phyloP scores from a whole-genome alignment of 1,140 invertebrate genomes.

The Macrobrachium nipponense region DNA sequence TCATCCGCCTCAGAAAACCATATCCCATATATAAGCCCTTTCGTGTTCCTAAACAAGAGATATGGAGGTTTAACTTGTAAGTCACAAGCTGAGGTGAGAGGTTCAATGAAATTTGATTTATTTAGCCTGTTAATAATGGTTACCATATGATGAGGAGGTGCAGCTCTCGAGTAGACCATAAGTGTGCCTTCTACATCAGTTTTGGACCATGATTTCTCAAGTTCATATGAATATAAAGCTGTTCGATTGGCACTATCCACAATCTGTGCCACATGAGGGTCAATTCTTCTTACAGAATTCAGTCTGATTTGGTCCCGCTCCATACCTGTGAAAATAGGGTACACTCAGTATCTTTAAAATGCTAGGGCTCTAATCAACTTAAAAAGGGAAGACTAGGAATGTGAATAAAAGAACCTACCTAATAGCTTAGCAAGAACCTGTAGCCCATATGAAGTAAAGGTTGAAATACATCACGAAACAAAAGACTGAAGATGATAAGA shows the following conservation, averaged over 20 bases:
- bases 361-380: not conserved
- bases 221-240: constrained; percentile 61
- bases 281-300: constrained; percentile 57
- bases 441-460: too few relatives aligned
- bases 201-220: constrained; percentile 61
- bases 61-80: constrained; percentile 64
- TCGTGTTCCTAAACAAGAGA: constrained; percentile 58
- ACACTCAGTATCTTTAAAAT: constrained; percentile 6
- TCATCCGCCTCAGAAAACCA: constrained; percentile 63
- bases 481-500: too few relatives aligned
- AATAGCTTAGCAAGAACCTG: too few relatives aligned
- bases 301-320: constrained; percentile 60
- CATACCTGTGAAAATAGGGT: constrained; percentile 53
- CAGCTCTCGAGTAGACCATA: constrained; percentile 61
- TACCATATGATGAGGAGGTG: constrained; percentile 62
- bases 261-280: constrained; percentile 58
- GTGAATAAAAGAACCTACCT: not conserved
- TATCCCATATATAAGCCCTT: constrained; percentile 62
- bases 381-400: not conserved
- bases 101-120: constrained; percentile 62
- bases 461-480: too few relatives aligned
- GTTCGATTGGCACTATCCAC: constrained; percentile 59
- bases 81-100: constrained; percentile 60
- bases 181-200: constrained; percentile 63
- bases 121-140: constrained; percentile 63